phyloP scores from a whole-genome alignment of 2,113 vertebrate genomes.

The Onychorhynchus coronatus region DNA sequence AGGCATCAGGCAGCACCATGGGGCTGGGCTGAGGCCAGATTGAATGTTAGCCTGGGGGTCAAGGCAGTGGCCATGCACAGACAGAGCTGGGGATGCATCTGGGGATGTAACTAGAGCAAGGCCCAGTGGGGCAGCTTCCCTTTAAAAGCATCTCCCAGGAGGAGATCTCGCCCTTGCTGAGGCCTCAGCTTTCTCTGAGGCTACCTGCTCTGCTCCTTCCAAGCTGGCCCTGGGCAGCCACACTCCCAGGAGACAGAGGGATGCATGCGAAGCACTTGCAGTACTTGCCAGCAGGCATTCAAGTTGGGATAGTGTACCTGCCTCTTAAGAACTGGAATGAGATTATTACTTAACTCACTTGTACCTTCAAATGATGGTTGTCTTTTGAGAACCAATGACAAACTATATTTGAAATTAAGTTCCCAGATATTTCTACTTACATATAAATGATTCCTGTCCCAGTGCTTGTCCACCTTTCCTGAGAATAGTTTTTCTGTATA shows the following conservation, averaged over 20 bases:
- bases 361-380: not conserved
- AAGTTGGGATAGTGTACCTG: not conserved
- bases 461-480: not conserved
- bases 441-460: not conserved
- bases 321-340: not conserved
- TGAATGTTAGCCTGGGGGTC: rapidly evolving
- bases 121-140: rapidly evolving
- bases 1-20: not conserved
- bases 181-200: not conserved
- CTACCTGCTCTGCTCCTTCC: not conserved
- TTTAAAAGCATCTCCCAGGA: not conserved
- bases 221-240: not conserved
- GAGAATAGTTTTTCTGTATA: not conserved
- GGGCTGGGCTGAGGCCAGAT: not conserved
- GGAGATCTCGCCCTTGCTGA: not conserved
- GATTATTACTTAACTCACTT: not conserved
- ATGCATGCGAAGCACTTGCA: not conserved
- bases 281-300: not conserved
- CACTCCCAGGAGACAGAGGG: not conserved
- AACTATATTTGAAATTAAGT: not conserved
- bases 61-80: rapidly evolving
- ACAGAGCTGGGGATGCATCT: not conserved
- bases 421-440: not conserved
- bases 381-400: not conserved
- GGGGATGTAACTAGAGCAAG: not conserved